These are phyloP conservation scores for Cosmia pyralina DNA, from an alignment of 2,888 invertebrate genomes.

Conservation along the genomic window DNA sequence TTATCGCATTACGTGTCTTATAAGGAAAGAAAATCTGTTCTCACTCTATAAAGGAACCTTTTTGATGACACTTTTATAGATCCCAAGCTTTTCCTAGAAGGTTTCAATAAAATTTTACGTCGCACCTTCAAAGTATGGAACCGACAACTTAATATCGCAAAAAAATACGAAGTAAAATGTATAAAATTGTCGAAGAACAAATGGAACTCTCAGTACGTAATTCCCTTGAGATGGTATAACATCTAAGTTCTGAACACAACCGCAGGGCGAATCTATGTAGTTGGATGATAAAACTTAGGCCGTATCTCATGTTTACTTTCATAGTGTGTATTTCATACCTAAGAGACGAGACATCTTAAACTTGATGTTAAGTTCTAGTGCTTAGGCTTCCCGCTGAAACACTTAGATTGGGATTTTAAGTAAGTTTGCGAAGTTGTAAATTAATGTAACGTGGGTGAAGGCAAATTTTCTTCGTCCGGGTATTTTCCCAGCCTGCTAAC, in stretches of 20 bases:
- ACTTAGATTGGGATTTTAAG: conserved; percentile 56
- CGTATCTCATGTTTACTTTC: conserved; percentile 46
- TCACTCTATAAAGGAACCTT: conserved; percentile 29
- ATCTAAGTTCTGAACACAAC: conserved; percentile 36
- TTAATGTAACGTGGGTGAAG: conserved; percentile 32
- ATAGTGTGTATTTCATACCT: conserved; percentile 27
- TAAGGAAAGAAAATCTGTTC: conserved; percentile 31
- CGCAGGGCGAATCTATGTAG: conserved; percentile 32
- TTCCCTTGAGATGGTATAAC: conserved; percentile 32
- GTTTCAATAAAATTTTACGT: conserved; percentile 63
- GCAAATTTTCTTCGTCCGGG: conserved; percentile 14
- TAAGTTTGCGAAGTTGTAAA: conserved; percentile 48
- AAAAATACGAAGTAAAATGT: conserved; percentile 29
- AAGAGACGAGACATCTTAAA: conserved; percentile 42
- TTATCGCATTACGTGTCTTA: conserved; percentile 40
- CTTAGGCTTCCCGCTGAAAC: conserved; percentile 38
- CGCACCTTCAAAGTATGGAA: conserved; percentile 37
- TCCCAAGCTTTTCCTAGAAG: conserved; percentile 37
- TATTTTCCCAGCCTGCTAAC: conserved; percentile 23
- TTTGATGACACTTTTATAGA: conserved; percentile 48
- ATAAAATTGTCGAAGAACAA: conserved; percentile 44
- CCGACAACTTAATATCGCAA: conserved; percentile 42
- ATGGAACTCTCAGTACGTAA: conserved; percentile 28
- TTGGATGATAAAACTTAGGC: conserved; percentile 48
- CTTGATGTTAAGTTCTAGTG: conserved; percentile 41